phyloP scores from a whole-genome alignment of 2,888 invertebrate genomes.

The Gari tellinella region DNA sequence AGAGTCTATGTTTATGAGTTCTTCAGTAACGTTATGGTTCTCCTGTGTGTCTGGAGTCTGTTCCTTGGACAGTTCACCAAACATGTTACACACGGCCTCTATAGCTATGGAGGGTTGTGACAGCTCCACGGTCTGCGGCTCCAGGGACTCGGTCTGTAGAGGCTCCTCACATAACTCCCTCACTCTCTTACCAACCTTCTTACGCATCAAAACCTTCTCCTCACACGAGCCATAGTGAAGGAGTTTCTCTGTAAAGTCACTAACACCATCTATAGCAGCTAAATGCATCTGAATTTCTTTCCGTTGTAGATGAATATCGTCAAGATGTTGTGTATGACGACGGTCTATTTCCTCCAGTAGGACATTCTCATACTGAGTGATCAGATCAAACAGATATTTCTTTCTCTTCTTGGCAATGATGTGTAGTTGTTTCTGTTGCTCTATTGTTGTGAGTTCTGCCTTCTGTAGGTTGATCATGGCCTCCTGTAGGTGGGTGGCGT shows the following conservation, averaged over 20 bases:
- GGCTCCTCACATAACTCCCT: constrained; percentile 75
- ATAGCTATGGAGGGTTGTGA: constrained; percentile 72
- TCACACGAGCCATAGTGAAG: constrained; percentile 76
- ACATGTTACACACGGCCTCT: constrained; percentile 76
- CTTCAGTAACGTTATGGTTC: constrained; percentile 3
- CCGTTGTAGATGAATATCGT: constrained; percentile 63
- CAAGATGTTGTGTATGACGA: constrained; percentile 64
- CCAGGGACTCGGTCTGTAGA: constrained; percentile 55
- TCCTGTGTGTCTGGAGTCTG: constrained; percentile 10
- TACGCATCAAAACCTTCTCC: constrained; percentile 77
- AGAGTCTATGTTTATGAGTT: constrained; percentile 51
- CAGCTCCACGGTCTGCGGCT: constrained; percentile 54
- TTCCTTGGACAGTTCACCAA: constrained; percentile 68
- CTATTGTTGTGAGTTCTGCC: constrained; percentile 57
- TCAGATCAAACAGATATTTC: constrained; percentile 69
- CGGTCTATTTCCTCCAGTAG: constrained; percentile 72
- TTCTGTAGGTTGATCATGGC: constrained; percentile 62
- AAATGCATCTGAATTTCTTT: constrained; percentile 68
- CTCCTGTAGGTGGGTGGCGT: constrained; percentile 60
- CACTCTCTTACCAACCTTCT: constrained; percentile 74
- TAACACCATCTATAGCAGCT: constrained; percentile 73
- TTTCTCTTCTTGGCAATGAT: constrained; percentile 66
- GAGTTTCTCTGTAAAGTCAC: constrained; percentile 76
- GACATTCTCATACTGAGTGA: constrained; percentile 73
- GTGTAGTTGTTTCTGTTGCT: constrained; percentile 66